These are phyloP conservation scores for Catostomus latipinnis DNA, from an alignment of 2,797 vertebrate genomes.

Conservation along the genomic window DNA sequence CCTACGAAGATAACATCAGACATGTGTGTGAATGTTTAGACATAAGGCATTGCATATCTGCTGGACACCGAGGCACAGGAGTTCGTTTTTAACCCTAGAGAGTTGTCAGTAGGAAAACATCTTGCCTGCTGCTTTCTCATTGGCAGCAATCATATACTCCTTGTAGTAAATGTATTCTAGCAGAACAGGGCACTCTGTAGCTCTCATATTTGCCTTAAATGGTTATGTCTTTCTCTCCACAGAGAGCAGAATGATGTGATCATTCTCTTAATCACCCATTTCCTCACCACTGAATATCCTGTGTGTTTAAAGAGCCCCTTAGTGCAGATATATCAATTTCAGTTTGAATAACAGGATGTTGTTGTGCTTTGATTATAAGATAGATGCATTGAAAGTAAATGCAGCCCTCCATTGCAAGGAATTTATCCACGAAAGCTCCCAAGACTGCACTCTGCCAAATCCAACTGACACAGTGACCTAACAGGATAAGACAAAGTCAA, in stretches of 20 bases:
- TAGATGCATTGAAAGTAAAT: slow-evolving; percentile 6
- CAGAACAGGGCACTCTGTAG: not conserved
- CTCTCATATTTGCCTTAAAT: slow-evolving; percentile 36
- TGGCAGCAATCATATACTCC: not conserved
- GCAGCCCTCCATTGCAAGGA: not conserved
- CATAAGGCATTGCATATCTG: not conserved
- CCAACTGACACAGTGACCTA: slow-evolving; percentile 30
- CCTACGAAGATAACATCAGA: slow-evolving; percentile 13
- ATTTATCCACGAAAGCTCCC: slow-evolving; percentile 8
- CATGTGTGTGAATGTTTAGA: not conserved
- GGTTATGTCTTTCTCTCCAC: slow-evolving; percentile 24
- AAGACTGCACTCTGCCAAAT: slow-evolving; percentile 14
- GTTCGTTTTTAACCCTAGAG: not conserved
- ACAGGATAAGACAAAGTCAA: slow-evolving; percentile 8
- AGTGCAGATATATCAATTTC: slow-evolving; percentile 9
- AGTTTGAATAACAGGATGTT: not conserved
- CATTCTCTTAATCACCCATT: slow-evolving; percentile 52
- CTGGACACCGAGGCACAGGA: not conserved
- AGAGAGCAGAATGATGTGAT: slow-evolving; percentile 43
- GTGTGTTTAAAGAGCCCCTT: slow-evolving; percentile 10
- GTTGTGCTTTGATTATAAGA: slow-evolving; percentile 9
- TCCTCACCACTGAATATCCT: slow-evolving; percentile 42
- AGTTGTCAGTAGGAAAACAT: not conserved
- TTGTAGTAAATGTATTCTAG: slow-evolving; percentile 2
- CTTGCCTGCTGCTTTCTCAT: slow-evolving; percentile 11